Conservation (phyloP, 2,113 vertebrate species). For the Galeopterus variegatus region DNA sequence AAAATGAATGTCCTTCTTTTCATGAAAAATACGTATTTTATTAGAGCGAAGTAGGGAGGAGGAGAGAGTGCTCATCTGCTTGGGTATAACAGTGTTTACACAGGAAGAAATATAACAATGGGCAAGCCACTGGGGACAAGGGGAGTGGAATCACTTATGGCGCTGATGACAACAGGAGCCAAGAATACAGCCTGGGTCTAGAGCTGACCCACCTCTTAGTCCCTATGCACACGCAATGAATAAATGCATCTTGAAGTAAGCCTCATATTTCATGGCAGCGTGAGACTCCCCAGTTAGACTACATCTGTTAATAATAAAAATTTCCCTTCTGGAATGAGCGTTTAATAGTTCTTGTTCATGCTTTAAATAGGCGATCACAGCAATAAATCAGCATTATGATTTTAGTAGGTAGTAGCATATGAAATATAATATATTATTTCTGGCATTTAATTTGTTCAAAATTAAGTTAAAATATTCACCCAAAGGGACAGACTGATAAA, state of each 20-base stretch:
- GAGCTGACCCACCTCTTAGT: conserved; percentile 51
- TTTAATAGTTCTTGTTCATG: conserved; percentile 85
- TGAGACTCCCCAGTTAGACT: conserved; percentile 79
- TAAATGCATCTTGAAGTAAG: conserved; percentile 79
- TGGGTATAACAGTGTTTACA: conserved; percentile 68
- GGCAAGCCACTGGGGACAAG: conserved; percentile 3
- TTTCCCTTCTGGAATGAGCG: conserved; percentile 83
- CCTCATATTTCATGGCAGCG: conserved; percentile 78
- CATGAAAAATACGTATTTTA: conserved; percentile 86
- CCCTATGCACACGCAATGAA: conserved; percentile 70
- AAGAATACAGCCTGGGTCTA: conserved; percentile 58
- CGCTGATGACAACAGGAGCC: conserved; percentile 72
- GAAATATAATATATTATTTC: conserved; percentile 82
- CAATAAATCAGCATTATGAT: conserved; percentile 86
- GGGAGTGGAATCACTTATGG: conserved; percentile 53
- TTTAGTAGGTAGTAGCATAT: conserved; percentile 81
- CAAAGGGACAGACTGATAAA: conserved; percentile 78
- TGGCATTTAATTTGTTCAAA: conserved; percentile 86
- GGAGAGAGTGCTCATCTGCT: conserved; percentile 55
- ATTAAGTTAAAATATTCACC: conserved; percentile 81
- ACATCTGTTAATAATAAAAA: conserved; percentile 89
- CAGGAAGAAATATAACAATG: conserved; percentile 76
- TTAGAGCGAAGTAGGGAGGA: conserved; percentile 81
- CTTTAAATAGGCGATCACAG: conserved; percentile 86
- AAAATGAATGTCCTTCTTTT: conserved; percentile 80